Percentiles rank a stretch among this genome's conserved stretches.
These are phyloP conservation scores for Benitochromis conjunctus DNA, from an alignment of 2,113 vertebrate genomes.

Conservation along the genomic window DNA sequence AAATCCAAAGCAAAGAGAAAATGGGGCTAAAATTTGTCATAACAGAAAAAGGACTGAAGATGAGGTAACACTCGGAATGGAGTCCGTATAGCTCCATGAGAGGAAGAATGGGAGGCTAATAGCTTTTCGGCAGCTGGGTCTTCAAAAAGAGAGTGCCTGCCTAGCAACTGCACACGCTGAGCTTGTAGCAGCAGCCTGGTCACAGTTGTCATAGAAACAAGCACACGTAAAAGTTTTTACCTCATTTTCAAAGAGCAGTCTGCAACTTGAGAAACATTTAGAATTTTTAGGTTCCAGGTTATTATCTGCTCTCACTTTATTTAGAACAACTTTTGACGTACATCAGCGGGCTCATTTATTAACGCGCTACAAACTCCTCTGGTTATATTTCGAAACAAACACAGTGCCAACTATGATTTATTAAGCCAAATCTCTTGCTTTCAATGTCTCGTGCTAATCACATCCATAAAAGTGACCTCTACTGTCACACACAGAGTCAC, in stretches of 20 bases:
- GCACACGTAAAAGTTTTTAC: constrained; percentile 22
- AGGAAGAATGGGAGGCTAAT: not conserved
- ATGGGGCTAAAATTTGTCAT: not conserved
- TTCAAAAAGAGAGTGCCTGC: not conserved
- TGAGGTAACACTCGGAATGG: not conserved
- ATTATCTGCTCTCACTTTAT: not conserved
- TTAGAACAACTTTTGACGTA: not conserved
- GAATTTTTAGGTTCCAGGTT: not conserved
- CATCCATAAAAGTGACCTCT: not conserved
- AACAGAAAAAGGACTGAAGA: not conserved
- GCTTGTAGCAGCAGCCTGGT: not conserved
- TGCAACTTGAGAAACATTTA: constrained; percentile 11
- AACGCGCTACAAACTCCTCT: not conserved
- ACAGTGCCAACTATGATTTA: not conserved
- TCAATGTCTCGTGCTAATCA: not conserved
- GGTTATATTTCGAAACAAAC: not conserved
- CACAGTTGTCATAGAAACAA: constrained; percentile 59
- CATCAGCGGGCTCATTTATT: not conserved
- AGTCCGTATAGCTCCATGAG: not conserved
- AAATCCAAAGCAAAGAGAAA: not conserved
- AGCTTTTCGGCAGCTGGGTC: not conserved
- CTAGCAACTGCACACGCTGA: constrained; percentile 39
- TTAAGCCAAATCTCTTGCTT: not conserved
- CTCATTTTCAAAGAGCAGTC: not conserved
- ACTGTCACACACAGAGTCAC: not conserved